Evolutionary conservation across 2,113 vertebrate species (phyloP).

Genomic region (Gobio gobio): DNA sequence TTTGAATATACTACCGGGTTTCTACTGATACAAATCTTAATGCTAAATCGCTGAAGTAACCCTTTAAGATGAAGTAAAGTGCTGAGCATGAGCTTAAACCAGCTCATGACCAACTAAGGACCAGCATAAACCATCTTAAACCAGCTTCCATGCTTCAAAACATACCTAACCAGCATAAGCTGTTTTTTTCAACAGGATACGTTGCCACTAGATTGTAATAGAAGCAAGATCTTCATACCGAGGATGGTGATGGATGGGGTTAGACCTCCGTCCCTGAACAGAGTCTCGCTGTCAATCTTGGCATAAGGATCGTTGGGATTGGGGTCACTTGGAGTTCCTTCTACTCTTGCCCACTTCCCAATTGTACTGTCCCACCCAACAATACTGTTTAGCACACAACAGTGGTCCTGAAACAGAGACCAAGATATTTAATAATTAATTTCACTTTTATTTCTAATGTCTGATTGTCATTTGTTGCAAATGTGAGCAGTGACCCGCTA

Average conservation of each 20-base stretch:
- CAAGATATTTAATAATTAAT: not conserved
- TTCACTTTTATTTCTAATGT: not conserved
- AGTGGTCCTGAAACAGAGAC: constrained; percentile 84
- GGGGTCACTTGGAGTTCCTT: constrained; percentile 95
- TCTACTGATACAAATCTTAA: too few species aligned
- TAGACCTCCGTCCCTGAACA: constrained; percentile 94
- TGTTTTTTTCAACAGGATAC: too few species aligned
- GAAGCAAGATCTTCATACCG: constrained; percentile 72
- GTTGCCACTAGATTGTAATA: not conserved
- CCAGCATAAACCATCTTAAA: too few species aligned
- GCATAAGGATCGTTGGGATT: constrained; percentile 96
- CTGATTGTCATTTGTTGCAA: not conserved
- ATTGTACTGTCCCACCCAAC: constrained; percentile 97
- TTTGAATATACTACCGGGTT: too few species aligned
- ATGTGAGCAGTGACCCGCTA: constrained; percentile 31
- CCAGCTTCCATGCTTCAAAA: too few species aligned
- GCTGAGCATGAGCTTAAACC: too few species aligned
- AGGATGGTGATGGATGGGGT: constrained; percentile 97
- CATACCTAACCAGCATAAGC: too few species aligned
- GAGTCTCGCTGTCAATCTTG: constrained; percentile 95
- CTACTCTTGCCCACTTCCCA: constrained; percentile 94
- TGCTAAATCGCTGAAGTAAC: too few species aligned
- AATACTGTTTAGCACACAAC: constrained; percentile 95
- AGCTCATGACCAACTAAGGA: too few species aligned
- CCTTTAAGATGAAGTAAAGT: too few species aligned